These are phyloP conservation scores for Motacilla alba DNA, from an alignment of 2,113 vertebrate species.

Conservation along the genomic window DNA sequence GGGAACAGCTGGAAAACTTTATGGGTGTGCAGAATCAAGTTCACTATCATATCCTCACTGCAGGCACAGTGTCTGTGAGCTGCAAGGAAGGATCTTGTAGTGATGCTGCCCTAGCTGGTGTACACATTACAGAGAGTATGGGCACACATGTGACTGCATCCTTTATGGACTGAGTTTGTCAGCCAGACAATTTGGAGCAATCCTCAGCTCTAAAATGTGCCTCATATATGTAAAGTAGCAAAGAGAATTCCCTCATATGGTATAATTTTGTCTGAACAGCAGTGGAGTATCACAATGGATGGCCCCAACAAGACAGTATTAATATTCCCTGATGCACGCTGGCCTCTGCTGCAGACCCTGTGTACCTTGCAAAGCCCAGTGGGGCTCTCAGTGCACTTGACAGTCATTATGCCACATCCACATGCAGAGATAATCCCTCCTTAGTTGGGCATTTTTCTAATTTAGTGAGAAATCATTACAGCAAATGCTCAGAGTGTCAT, in stretches of 20 bases:
- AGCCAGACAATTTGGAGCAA: not conserved
- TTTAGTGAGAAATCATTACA: constrained; percentile 68
- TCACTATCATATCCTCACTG: not conserved
- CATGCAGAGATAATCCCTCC: constrained; percentile 65
- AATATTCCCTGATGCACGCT: not conserved
- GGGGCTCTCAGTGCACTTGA: constrained; percentile 63
- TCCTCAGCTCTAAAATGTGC: constrained; percentile 20
- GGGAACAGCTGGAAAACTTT: not conserved
- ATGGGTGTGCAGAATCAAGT: not conserved
- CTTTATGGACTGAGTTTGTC: not conserved
- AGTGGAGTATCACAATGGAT: constrained; percentile 33
- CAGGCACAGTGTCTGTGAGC: fast-evolving
- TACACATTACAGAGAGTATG: not conserved
- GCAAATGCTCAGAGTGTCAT: constrained; percentile 61
- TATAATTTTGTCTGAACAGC: constrained; percentile 52
- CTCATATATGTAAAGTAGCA: constrained; percentile 48
- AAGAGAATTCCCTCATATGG: constrained; percentile 40
- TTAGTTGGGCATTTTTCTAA: constrained; percentile 69
- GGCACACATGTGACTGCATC: not conserved
- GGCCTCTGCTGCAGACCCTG: constrained; percentile 33
- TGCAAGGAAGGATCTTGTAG: not conserved
- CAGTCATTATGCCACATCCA: constrained; percentile 64
- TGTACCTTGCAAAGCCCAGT: constrained; percentile 39
- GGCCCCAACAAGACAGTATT: constrained; percentile 39
- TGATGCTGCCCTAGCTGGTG: not conserved